Evolutionary conservation across 2,888 invertebrate genomes (phyloP), one percentile per base, ranked within the genome.

Genomic region (Melieria omissa): DNA sequence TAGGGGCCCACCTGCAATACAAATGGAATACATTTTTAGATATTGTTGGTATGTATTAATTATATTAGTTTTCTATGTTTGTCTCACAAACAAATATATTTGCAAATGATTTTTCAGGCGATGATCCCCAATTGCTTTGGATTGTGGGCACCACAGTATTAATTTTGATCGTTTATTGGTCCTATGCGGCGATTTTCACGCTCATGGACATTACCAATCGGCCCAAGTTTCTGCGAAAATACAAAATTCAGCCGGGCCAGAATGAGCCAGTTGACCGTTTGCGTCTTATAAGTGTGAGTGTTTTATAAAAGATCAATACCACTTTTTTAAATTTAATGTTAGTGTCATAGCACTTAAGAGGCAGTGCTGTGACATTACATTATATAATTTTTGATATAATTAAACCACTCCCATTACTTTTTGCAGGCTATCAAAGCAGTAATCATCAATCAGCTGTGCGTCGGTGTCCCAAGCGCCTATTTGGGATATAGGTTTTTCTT

Each of bases 181-280:
- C 90, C 0, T 88, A 92, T 79, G 94, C 94, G 4, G 89, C 89
- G 0, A 88, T 93, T 72, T 93, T 94, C 80, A 91, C 92, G 0
- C 76, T 93, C 44, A 86, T 95, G 82, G 95, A 95, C 81, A 77
- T 92, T 4, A 91, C 92, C 1, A 92, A 92, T 76, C 90, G 90
- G 76, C 95, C 95, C 7, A 87, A 88, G 5, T 89, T 89, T 74
- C 80, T 94, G 65, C 88, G 92, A 60, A 89, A 91, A 75, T 95
- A 95, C 85, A 95, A 95, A 87, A 91, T 94, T 73, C 95, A 95
- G 82, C 92, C 92, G 0, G 92, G 93, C 4, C 92, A 92, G 63
- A 93, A 94, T 84, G 92, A 92, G 79, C 93, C 93, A 0, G 92
- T 93, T 12, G 90, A 92, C 80, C 88, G 81, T 6, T 85, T 83